These are phyloP conservation scores for Heliconius nattereri DNA, from an alignment of 1,140 invertebrate genomes.

Conservation along the genomic window DNA sequence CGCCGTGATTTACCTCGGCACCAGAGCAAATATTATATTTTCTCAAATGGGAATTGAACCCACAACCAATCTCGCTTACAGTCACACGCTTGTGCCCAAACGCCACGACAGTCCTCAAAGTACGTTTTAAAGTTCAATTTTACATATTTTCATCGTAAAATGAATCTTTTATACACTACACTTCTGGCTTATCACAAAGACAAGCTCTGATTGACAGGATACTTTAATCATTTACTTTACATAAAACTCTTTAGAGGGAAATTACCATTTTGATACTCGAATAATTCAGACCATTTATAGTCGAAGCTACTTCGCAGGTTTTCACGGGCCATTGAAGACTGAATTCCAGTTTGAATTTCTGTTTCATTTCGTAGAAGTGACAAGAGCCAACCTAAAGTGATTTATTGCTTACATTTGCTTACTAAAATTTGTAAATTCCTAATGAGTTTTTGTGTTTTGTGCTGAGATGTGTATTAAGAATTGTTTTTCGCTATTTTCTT, in stretches of 20 bases:
- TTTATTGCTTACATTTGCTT: neutral
- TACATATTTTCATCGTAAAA: no score
- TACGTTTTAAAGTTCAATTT: no score
- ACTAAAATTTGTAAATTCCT: neutral
- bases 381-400: conserved; percentile 6
- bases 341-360: neutral
- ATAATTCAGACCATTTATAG: conserved; percentile 25
- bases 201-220: neutral
- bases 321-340: conserved; percentile 18
- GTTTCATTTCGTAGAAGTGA: conserved; percentile 9
- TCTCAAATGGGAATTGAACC: no score
- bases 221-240: conserved; percentile 1
- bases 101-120: no score
- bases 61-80: no score
- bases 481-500: neutral
- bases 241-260: conserved; percentile 10
- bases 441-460: neutral
- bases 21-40: no score
- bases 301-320: conserved; percentile 19
- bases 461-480: no score
- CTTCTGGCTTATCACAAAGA: neutral
- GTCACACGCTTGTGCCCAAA: no score
- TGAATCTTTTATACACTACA: no score
- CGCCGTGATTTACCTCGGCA: no score
- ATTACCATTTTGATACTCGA: conserved; percentile 21